Evolutionary conservation across 2,797 vertebrate species (phyloP).

Genomic region (Cossypha caffra): DNA sequence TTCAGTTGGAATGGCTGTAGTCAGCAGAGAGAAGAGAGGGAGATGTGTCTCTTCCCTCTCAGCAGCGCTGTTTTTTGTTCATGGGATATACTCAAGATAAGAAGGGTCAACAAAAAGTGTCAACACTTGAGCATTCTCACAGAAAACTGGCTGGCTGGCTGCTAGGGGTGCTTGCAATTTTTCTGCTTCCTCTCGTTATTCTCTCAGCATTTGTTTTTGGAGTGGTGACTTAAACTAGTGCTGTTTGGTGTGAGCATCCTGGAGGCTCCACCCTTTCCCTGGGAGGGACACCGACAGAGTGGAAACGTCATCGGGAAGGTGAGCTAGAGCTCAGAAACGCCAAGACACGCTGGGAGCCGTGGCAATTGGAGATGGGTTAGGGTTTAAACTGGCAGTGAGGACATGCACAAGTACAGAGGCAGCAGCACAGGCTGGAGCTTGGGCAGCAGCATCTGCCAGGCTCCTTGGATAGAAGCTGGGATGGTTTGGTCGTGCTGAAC

Average conservation of each 20-base stretch:
- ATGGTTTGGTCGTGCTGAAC: neutral
- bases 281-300: neutral
- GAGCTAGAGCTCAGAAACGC: neutral
- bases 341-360: neutral
- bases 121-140: neutral
- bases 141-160: neutral
- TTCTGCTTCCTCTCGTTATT: neutral
- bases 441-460: neutral
- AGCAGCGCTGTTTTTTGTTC: neutral
- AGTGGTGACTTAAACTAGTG: neutral
- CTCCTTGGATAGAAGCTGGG: neutral
- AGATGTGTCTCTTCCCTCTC: neutral
- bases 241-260: neutral
- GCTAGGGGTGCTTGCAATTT: neutral
- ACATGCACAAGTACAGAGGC: neutral
- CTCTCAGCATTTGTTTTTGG: neutral
- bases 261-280: neutral
- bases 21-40: neutral
- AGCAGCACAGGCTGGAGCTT: neutral
- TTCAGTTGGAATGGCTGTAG: conserved; percentile 16
- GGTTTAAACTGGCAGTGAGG: neutral
- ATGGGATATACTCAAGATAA: neutral
- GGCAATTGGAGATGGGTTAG: neutral
- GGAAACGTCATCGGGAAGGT: neutral
- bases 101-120: conserved; percentile 22